These are phyloP conservation scores for Archips crataeganus DNA, from an alignment of 2,888 invertebrate genomes.

Conservation along the genomic window DNA sequence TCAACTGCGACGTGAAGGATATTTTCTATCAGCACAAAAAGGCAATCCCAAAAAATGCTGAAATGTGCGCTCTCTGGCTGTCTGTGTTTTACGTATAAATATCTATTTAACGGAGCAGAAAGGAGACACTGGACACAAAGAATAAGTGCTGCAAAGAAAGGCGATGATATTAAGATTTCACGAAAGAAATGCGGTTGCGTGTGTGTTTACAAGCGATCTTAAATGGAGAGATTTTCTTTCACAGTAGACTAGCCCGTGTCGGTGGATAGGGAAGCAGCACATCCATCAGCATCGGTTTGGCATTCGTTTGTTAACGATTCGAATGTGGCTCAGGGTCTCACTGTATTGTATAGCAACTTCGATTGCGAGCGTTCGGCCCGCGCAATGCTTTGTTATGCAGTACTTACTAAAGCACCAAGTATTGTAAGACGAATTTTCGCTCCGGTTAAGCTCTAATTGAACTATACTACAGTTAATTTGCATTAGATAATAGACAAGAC, in stretches of 20 bases:
- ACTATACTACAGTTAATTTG: conserved; percentile 19
- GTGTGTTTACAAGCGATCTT: not conserved
- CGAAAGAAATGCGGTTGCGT: conserved; percentile 9
- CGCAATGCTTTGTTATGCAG: conserved; percentile 54
- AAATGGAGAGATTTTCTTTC: not conserved
- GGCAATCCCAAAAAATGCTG: too few species aligned
- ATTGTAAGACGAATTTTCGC: conserved; percentile 51
- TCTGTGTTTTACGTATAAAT: not conserved
- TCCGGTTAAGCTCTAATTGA: conserved; percentile 36
- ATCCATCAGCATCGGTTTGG: conserved; percentile 22
- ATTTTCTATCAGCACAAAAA: not conserved
- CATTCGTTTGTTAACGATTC: conserved; percentile 49
- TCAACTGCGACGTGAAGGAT: not conserved
- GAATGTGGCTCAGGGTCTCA: conserved; percentile 67
- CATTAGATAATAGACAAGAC: conserved; percentile 6
- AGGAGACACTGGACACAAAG: not conserved
- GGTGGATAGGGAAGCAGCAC: conserved; percentile 9
- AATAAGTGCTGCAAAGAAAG: not conserved
- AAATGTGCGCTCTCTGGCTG: not conserved
- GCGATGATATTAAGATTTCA: not conserved
- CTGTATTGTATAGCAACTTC: conserved; percentile 55
- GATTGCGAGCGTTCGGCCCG: conserved; percentile 55
- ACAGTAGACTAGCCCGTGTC: not conserved
- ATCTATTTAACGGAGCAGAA: conserved; percentile 14
- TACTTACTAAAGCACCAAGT: conserved; percentile 42